Evolutionary conservation across 2,113 vertebrate genomes (phyloP).

Genomic region (Mustelus asterias): DNA sequence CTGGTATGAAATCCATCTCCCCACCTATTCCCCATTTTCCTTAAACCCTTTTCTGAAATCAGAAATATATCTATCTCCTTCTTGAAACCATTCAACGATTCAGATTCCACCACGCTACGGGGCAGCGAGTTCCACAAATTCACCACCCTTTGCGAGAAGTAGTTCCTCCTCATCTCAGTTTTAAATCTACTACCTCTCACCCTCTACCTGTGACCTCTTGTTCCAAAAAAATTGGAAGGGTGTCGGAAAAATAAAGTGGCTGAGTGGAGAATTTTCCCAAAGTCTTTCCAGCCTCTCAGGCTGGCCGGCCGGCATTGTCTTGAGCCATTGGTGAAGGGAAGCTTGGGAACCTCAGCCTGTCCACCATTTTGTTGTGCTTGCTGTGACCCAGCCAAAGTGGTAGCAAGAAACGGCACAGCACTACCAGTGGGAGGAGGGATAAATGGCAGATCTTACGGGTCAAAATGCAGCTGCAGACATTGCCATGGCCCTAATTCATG

Average conservation of each 20-base stretch:
- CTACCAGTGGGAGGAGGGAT: background rate
- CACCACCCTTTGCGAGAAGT: too few species aligned
- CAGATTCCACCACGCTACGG: too few species aligned
- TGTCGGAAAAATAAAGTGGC: background rate
- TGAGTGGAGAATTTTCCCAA: background rate
- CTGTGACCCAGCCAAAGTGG: background rate
- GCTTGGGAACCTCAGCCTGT: background rate
- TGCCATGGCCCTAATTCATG: background rate
- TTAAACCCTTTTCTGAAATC: too few species aligned
- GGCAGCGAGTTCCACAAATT: too few species aligned
- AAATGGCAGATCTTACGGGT: background rate
- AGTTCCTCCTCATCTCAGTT: too few species aligned
- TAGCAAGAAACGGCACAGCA: background rate
- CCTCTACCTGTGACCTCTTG: too few species aligned
- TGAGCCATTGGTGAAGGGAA: background rate
- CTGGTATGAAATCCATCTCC: too few species aligned
- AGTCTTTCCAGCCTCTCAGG: background rate
- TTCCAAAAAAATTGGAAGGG: too few species aligned
- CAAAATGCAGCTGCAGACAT: background rate
- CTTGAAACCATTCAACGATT: too few species aligned
- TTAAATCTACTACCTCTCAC: too few species aligned
- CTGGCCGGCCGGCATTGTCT: background rate
- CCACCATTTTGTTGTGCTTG: background rate
- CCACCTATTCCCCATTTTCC: too few species aligned
- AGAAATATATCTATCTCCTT: too few species aligned